Base-by-base conservation (phyloP, 2,888 invertebrate species). In the Psylliodes chrysocephalus region DNA sequence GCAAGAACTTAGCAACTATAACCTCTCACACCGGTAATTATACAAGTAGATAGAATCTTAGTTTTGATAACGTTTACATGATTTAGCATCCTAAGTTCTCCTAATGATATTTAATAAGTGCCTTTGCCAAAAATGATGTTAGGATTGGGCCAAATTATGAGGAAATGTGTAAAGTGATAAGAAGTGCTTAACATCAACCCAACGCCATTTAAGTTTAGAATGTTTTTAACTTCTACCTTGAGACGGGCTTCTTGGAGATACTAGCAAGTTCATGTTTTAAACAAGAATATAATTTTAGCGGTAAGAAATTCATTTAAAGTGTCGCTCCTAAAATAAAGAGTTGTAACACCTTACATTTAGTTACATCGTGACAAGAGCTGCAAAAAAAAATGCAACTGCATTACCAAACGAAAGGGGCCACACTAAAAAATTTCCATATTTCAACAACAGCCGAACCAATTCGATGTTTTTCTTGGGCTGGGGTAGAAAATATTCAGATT, bases 11-110 rank as follows among this genome's bases (percentile, higher is more conserved):
- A 22, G 25, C 25, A 60, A 55, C 64, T 64, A 64, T 60, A 47
- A 42, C 60, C 52, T 52, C 59, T 62, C 15, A 47, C 40, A 66
- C 65, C 65, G 65, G 62, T 66, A 66, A 66, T 66, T 66, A 66
- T 52, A 51, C 42, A 54, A 12, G 35, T 44, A 62, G 65, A 66
- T 66, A 62, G 51, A 49, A 66, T 66, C 65, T 66, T 49, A 35
- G 65, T 62, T 60, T 54, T 54, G 65, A 62, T 61, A 66, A 66
- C 49, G 62, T 49, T 66, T 22, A 35, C 62, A 62, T 66, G 65
- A 66, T 62, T 62, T 66, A 66, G 40, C 40, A 22, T 19, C n/a
- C 17, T 49, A 66, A 66, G 35, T 66, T 62, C 59, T 62, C 54
- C 40, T 66, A 66, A 66, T 54, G 65, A 66, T 57, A 53, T 53